A percentile compares a stretch with the other conserved stretches of the same genome.
Evolutionary conservation across 2,113 vertebrate species (phyloP).

Genomic region (Brachyhypopomus gauderio): DNA sequence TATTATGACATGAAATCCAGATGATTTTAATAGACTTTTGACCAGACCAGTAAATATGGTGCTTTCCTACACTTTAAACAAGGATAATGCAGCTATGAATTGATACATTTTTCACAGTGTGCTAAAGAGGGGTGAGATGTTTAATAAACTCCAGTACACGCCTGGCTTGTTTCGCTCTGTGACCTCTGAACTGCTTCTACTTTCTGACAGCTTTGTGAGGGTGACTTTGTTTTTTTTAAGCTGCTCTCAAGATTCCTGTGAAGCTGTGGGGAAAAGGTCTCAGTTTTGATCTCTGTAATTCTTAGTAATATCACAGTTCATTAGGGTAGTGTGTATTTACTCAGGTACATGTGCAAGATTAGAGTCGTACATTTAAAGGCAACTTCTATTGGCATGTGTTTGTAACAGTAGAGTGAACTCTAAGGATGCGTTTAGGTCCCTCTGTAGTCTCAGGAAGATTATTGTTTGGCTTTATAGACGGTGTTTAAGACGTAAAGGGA

Average conservation of each 20-base stretch:
- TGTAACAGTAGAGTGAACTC: conserved; percentile 21
- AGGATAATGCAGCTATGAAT: conserved; percentile 76
- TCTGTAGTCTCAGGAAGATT: conserved; percentile 52
- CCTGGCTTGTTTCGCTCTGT: conserved; percentile 55
- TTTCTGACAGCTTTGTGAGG: conserved; percentile 11
- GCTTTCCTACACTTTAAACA: conserved; percentile 79
- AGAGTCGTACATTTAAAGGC: conserved; percentile 39
- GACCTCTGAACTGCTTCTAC: conserved; percentile 36
- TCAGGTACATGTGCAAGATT: conserved; percentile 54
- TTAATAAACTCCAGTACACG: conserved; percentile 58
- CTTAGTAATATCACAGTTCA: conserved; percentile 1
- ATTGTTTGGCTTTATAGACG: conserved; percentile 15
- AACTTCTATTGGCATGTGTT: conserved; percentile 31
- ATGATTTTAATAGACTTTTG: conserved; percentile 69
- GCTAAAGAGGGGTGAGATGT: conserved; percentile 58
- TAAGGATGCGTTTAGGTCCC: conserved; percentile 28
- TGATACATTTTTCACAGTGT: conserved; percentile 61
- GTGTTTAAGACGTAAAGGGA: conserved; percentile 31
- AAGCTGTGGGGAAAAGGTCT: conserved; percentile 9
- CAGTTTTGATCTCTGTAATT: conserved; percentile 12
- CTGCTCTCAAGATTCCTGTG: conserved; percentile 27
- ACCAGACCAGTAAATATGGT: conserved; percentile 68
- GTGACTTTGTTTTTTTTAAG: background rate
- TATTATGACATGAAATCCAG: conserved; percentile 67
- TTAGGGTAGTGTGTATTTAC: conserved; percentile 45